Conservation (phyloP, 92 coral and sea anemone species). For the Epizoanthus rinbou region DNA sequence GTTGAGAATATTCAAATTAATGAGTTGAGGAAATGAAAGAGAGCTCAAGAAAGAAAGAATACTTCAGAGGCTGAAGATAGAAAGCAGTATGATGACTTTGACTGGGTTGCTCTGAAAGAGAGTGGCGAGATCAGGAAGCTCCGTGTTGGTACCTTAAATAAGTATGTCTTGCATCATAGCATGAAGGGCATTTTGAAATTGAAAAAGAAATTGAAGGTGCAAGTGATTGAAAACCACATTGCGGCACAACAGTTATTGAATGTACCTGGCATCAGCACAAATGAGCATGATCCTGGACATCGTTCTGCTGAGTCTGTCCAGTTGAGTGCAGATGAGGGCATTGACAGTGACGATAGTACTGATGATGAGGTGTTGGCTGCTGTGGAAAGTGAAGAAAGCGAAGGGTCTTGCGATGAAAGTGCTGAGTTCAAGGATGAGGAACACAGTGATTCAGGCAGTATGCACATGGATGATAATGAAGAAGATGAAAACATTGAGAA, state of each 20-base stretch:
- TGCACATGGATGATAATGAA: slow-evolving; percentile 25
- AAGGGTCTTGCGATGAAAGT: background rate
- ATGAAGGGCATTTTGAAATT: slow-evolving; percentile 14
- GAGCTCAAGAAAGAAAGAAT: slow-evolving; percentile 36
- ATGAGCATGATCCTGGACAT: background rate
- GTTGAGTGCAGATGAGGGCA: background rate
- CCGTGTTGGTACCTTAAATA: slow-evolving; percentile 17
- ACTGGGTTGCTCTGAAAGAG: slow-evolving; percentile 34
- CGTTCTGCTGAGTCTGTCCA: background rate
- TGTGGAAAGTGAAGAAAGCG: slow-evolving; percentile 21
- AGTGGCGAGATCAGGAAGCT: slow-evolving; percentile 33
- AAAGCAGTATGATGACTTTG: slow-evolving; percentile 37
- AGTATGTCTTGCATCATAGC: slow-evolving; percentile 30
- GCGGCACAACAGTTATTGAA: slow-evolving; percentile 28
- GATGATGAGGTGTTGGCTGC: slow-evolving; percentile 48
- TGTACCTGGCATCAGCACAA: slow-evolving; percentile 7
- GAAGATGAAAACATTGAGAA: slow-evolving; percentile 26
- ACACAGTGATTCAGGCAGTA: background rate
- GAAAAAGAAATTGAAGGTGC: slow-evolving; percentile 27
- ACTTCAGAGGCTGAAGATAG: slow-evolving; percentile 28
- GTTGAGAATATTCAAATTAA: slow-evolving; percentile 30
- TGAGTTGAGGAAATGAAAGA: slow-evolving; percentile 28
- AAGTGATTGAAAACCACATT: slow-evolving; percentile 45
- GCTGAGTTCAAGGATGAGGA: slow-evolving; percentile 18
- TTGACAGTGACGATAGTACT: slow-evolving; percentile 33